Conservation (phyloP, 2,888 invertebrate species). For the Theretra japonica region DNA sequence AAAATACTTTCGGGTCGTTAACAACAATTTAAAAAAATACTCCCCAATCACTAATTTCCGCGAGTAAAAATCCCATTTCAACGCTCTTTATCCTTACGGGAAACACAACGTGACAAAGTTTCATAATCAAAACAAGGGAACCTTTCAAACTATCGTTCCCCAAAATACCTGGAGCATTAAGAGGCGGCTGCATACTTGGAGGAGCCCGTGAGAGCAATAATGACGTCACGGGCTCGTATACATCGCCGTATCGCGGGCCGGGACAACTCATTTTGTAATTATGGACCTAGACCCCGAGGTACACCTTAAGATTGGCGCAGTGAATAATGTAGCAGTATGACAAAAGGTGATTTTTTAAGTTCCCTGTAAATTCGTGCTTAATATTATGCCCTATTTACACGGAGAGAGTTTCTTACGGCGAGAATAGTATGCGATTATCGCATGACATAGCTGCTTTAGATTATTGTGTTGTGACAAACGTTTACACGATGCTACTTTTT, state of each 20-base stretch:
- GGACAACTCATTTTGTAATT: conserved; percentile 13
- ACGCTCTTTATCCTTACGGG: no score
- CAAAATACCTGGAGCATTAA: background rate
- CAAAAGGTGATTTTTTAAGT: background rate
- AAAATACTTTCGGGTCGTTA: no score
- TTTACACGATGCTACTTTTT: no score
- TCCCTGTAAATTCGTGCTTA: background rate
- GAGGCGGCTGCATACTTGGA: background rate
- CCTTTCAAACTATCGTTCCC: background rate
- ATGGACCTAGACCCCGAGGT: background rate
- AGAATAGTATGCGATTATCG: no score
- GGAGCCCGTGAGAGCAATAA: background rate
- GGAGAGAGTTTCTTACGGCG: no score
- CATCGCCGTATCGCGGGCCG: background rate
- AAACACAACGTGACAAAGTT: background rate
- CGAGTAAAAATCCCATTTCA: no score
- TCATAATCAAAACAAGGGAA: background rate
- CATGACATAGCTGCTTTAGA: no score
- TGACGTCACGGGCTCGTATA: conserved; percentile 4
- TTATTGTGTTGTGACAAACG: no score
- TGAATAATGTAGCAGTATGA: background rate
- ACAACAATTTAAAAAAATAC: no score
- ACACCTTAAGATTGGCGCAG: background rate
- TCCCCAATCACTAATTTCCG: no score
- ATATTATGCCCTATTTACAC: no score